Percentiles rank a stretch among this genome's conserved stretches.
phyloP scores from a whole-genome alignment of 2,888 invertebrate genomes.

The Platynereis dumerilii region DNA sequence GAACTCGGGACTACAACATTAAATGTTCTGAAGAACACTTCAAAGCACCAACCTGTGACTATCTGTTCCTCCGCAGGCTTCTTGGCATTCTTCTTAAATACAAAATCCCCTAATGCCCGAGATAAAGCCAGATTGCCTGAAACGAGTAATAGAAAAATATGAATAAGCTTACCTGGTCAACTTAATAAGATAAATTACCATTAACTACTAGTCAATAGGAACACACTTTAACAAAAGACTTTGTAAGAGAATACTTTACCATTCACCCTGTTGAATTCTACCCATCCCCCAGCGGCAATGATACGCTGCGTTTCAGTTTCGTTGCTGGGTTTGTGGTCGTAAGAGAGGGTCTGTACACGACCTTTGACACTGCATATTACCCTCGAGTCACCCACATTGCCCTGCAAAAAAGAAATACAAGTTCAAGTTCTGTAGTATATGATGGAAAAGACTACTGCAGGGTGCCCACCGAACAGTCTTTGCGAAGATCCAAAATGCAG shows the following conservation, averaged over 20 bases:
- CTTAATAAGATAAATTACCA: no score
- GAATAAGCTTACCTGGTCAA: no score
- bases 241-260: no score
- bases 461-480: no score
- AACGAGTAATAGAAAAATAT: constrained; percentile 15
- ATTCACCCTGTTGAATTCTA: constrained; percentile 96
- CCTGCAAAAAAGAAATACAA: constrained; percentile 65
- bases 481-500: no score
- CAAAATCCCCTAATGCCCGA: constrained; percentile 94
- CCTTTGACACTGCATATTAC: constrained; percentile 90
- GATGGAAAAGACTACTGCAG: no score
- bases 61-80: constrained; percentile 92
- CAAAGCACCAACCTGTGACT: constrained; percentile 82
- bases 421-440: no score
- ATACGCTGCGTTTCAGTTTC: constrained; percentile 87
- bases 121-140: constrained; percentile 86
- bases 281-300: constrained; percentile 93
- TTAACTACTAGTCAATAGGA: no score
- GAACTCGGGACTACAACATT: no score
- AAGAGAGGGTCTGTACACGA: constrained; percentile 76
- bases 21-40: no score
- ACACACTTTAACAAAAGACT: no score
- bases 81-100: constrained; percentile 88
- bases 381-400: constrained; percentile 96
- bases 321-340: constrained; percentile 96